Evolutionary conservation across 1,140 invertebrate genomes (phyloP).

Genomic region (Luehdorfia chinensis): DNA sequence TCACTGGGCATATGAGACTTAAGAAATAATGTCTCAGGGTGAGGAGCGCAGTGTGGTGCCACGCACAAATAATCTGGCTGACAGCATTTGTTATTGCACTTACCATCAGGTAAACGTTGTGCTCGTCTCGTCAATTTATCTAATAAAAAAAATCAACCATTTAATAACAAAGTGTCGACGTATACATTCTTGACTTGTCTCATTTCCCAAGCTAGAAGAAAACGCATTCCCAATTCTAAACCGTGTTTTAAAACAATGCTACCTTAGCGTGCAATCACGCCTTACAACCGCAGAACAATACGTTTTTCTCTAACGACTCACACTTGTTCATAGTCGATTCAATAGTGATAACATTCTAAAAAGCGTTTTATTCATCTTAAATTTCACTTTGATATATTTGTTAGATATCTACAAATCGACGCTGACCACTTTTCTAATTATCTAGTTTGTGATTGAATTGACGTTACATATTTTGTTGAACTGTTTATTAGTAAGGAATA

Average conservation of each 20-base stretch:
- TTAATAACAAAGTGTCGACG: too few relatives aligned
- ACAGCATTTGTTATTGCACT: too few relatives aligned
- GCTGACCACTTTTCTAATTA: background rate
- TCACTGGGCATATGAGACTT: too few relatives aligned
- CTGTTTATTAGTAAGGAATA: too few relatives aligned
- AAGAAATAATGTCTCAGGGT: too few relatives aligned
- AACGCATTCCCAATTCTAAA: slow-evolving; percentile 52
- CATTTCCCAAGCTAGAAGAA: slow-evolving; percentile 65
- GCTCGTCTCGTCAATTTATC: too few relatives aligned
- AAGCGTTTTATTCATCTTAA: background rate
- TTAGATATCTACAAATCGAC: slow-evolving; percentile 15
- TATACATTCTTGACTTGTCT: slow-evolving; percentile 23
- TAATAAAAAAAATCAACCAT: too few relatives aligned
- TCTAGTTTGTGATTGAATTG: too few relatives aligned
- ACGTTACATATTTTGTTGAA: too few relatives aligned
- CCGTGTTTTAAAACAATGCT: slow-evolving; percentile 51
- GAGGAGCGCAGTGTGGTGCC: too few relatives aligned
- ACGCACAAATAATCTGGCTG: too few relatives aligned
- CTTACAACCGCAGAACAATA: slow-evolving; percentile 34
- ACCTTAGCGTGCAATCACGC: slow-evolving; percentile 28
- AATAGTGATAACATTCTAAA: slow-evolving; percentile 25
- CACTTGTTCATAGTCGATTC: slow-evolving; percentile 23
- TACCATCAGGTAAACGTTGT: too few relatives aligned
- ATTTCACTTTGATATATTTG: background rate
- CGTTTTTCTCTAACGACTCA: slow-evolving; percentile 32